Evolutionary conservation across 1,140 invertebrate genomes (phyloP), one percentile per base, ranked within the genome.

Genomic region (Drosophila eugracilis): DNA sequence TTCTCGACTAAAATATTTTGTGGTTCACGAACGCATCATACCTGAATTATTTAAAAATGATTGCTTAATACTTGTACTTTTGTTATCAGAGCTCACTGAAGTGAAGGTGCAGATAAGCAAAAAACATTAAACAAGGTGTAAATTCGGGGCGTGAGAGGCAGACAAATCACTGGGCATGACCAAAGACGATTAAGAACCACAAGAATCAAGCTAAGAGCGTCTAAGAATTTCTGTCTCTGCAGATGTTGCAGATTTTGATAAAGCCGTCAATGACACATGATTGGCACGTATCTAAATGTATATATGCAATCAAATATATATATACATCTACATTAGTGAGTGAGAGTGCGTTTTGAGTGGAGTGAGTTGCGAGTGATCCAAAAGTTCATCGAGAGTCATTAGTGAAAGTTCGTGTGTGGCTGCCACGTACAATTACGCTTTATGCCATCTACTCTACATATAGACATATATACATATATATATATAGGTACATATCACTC

Each of bases 381-480:
- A 66, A 74, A 75, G 80, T 85, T 85, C 80, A 85, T 59, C 73
- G 59, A 69, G 75, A 84, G 81, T 85, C 80, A 85, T 85, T 85
- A 85, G 80, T 85, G 80, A 85, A 85, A 85, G 80, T 85, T 86
- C 72, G 74, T 71, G 54, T 45, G 24, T 45, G 34, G 62, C 36
- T 75, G 73, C 81, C 81, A 86, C 81, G 83, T 85, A 80, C 74
- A 85, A 73, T 76, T 75, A 78, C 75, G 60, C 7, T 75, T 73
- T 70, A 75, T 63, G 44, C 30, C 37, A 74, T 37, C 19, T 15
- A 62, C 41, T 36, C 45, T 54, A 34, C 36, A 53, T 55, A 55
- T 15, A 28, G 12, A 32, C 55, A 41, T 53, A 15, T 26, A 21
- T 36, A n/a, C 22, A 14, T n/a, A 5, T 2, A 24, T 9, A 45